A percentile compares a stretch with the other conserved stretches of the same genome.
These are phyloP conservation scores for Muscicapa striata DNA, from an alignment of 2,797 vertebrate genomes.

Conservation along the genomic window DNA sequence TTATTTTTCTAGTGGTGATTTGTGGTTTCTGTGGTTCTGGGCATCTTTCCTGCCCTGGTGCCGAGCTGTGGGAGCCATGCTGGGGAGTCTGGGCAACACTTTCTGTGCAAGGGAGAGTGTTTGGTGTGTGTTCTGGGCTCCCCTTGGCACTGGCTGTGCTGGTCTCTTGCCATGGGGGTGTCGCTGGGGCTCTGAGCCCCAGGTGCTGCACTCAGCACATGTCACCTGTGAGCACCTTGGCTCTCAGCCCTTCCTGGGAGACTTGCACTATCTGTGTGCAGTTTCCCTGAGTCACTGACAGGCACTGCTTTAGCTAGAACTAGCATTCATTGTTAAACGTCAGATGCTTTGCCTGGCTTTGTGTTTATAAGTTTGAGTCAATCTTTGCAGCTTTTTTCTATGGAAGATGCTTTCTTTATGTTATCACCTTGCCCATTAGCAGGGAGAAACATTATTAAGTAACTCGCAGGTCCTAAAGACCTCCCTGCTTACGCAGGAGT, in stretches of 20 bases:
- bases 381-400: neutral
- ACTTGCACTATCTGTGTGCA: neutral
- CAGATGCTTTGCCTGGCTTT: neutral
- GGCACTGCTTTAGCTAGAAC: neutral
- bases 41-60: neutral
- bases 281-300: neutral
- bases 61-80: fast-evolving
- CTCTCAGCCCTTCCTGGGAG: neutral
- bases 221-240: neutral
- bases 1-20: neutral
- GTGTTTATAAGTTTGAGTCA: neutral
- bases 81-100: neutral
- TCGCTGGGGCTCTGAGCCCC: neutral
- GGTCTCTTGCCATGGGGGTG: neutral
- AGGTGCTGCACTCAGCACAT: neutral
- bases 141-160: neutral
- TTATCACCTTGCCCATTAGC: neutral
- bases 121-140: neutral
- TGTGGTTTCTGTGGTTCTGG: neutral
- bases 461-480: neutral
- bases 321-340: fast-evolving
- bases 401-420: neutral
- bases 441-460: neutral
- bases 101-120: neutral
- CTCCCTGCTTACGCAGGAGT: neutral